Percentiles rank a stretch among this genome's conserved stretches.
Evolutionary conservation across 2,113 vertebrate species (phyloP).

Genomic region (Corythaeola cristata): DNA sequence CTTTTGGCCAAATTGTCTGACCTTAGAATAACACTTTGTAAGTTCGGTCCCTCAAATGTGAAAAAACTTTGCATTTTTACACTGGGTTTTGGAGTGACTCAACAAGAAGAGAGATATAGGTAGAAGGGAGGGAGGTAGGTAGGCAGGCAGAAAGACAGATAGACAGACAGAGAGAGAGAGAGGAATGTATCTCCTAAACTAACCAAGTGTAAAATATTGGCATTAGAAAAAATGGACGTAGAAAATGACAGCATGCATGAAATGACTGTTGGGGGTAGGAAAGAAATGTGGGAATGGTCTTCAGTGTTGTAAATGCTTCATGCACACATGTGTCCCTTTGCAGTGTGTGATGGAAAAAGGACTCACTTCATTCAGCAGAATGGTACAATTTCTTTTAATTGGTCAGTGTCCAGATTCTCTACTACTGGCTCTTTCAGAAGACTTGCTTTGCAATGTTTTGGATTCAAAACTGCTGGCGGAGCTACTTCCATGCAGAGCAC

Average conservation of each 20-base stretch:
- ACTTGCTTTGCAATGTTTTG: background rate
- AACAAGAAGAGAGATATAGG: background rate
- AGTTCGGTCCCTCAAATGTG: background rate
- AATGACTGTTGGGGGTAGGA: background rate
- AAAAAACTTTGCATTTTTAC: background rate
- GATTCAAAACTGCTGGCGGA: background rate
- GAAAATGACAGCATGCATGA: background rate
- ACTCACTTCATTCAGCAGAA: background rate
- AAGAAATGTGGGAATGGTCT: background rate
- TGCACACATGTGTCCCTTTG: background rate
- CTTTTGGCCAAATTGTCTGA: background rate
- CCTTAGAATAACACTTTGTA: background rate
- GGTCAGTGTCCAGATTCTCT: background rate
- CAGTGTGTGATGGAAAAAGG: background rate
- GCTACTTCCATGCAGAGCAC: background rate
- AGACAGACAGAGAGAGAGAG: background rate
- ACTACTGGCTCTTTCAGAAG: background rate
- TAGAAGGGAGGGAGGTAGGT: fast-evolving
- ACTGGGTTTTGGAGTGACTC: background rate
- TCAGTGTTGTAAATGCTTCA: background rate
- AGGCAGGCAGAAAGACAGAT: background rate
- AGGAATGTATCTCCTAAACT: background rate
- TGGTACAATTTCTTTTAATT: background rate
- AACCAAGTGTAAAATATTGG: background rate
- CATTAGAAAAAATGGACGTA: background rate